Evolutionary conservation across 2,888 invertebrate genomes (phyloP).

Genomic region (Ganaspis brasiliensis): DNA sequence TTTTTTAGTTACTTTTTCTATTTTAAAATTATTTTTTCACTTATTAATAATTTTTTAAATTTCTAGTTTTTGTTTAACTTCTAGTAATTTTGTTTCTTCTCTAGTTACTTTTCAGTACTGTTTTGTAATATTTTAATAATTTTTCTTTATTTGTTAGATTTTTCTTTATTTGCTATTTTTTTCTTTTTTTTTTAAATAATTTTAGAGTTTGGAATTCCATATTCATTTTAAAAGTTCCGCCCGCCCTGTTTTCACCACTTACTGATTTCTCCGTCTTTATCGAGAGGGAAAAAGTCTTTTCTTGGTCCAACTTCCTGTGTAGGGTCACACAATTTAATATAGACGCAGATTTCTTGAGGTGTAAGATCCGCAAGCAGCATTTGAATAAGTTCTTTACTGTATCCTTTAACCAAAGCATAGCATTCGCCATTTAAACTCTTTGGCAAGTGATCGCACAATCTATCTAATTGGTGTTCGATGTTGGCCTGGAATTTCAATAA

Average conservation of each 20-base stretch:
- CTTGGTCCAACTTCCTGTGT: constrained; percentile 67
- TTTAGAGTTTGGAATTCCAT: no score
- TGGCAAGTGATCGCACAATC: constrained; percentile 87
- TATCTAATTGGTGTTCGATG: constrained; percentile 86
- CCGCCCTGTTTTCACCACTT: constrained; percentile 70
- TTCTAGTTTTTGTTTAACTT: no score
- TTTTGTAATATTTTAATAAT: no score
- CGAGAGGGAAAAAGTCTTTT: constrained; percentile 80
- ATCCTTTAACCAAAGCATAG: constrained; percentile 88
- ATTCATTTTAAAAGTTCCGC: no score
- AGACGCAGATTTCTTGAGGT: constrained; percentile 89
- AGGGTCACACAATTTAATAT: constrained; percentile 86
- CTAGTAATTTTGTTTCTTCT: no score
- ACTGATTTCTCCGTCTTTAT: constrained; percentile 82
- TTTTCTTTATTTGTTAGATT: no score
- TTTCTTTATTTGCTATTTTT: no score
- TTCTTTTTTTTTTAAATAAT: constrained; percentile 20
- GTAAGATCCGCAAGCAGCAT: constrained; percentile 89
- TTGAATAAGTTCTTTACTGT: constrained; percentile 89
- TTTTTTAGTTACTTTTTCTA: no score
- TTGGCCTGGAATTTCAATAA: constrained; percentile 82
- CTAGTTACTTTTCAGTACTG: no score
- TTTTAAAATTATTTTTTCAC: no score
- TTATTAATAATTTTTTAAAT: no score
- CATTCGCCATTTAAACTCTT: constrained; percentile 86